A percentile compares a stretch with the other conserved stretches of the same genome.
These are phyloP conservation scores for Amitus sp. DNA, from an alignment of 2,888 invertebrate species.

Conservation along the genomic window DNA sequence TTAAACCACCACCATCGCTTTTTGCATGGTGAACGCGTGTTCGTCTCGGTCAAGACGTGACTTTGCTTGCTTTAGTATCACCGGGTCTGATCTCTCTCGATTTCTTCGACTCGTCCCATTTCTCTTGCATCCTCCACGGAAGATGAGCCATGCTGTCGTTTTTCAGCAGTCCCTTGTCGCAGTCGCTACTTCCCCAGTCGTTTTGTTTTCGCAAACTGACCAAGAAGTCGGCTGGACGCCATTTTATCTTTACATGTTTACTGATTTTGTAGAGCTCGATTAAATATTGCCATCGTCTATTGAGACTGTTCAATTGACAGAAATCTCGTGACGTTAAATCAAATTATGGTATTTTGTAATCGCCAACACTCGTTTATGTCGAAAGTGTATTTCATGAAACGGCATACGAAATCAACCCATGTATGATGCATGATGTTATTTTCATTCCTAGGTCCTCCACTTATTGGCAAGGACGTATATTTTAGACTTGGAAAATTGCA, in stretches of 20 bases:
- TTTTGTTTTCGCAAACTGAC: conserved; percentile 17
- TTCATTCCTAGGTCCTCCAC: too few species aligned
- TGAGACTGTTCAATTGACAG: too few species aligned
- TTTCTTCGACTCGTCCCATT: conserved; percentile 22
- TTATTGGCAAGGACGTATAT: too few species aligned
- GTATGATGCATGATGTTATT: too few species aligned
- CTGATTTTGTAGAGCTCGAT: too few species aligned
- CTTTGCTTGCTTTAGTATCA: conserved; percentile 25
- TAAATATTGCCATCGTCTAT: neutral
- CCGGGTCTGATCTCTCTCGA: conserved; percentile 21
- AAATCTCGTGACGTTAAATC: too few species aligned
- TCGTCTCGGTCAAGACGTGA: conserved; percentile 27
- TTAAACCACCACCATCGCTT: conserved; percentile 24
- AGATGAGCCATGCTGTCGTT: conserved; percentile 32
- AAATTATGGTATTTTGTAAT: too few species aligned
- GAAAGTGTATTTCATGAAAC: too few species aligned
- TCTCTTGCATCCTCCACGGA: conserved; percentile 11
- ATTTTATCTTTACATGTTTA: conserved; percentile 21
- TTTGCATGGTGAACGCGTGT: conserved; percentile 29
- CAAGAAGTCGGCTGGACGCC: conserved; percentile 7
- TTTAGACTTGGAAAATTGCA: too few species aligned
- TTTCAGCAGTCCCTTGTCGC: conserved; percentile 10
- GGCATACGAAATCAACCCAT: too few species aligned
- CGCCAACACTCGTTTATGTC: too few species aligned
- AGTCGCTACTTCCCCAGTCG: conserved; percentile 18